phyloP scores from a whole-genome alignment of 2,113 vertebrate species.

The Antechinus flavipes region DNA sequence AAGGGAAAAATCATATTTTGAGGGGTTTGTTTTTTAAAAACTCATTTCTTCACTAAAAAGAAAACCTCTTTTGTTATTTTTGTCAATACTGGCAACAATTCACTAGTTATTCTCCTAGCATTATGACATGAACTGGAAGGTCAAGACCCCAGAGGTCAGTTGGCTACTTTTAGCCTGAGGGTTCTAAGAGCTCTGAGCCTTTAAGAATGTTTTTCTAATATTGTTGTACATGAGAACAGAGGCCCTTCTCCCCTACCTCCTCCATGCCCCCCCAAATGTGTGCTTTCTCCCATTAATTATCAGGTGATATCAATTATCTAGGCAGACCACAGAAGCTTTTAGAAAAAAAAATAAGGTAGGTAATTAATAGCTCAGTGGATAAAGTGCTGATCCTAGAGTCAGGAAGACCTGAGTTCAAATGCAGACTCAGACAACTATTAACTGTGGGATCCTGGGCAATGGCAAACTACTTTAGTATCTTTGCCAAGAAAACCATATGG shows the following conservation, averaged over 20 bases:
- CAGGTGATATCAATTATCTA: background rate
- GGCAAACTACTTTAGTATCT: background rate
- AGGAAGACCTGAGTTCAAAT: background rate
- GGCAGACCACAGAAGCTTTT: background rate
- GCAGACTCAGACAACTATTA: background rate
- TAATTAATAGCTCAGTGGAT: too few relatives aligned
- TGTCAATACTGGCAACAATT: background rate
- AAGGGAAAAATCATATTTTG: background rate
- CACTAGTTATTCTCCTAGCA: background rate
- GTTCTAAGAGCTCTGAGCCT: background rate
- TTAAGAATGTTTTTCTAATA: background rate
- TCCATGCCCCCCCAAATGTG: background rate
- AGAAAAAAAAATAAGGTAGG: too few relatives aligned
- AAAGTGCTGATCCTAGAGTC: background rate
- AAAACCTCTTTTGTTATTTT: background rate
- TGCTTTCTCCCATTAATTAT: background rate
- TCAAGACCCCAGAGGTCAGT: background rate
- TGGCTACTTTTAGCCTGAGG: background rate
- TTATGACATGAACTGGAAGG: background rate
- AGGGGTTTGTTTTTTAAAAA: background rate
- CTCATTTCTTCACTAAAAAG: background rate
- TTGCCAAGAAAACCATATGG: background rate
- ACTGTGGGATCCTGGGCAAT: background rate
- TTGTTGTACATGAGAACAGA: background rate
- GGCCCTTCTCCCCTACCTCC: background rate